Conservation (phyloP, 2,113 vertebrate genomes). For the Pardalotus punctatus region DNA sequence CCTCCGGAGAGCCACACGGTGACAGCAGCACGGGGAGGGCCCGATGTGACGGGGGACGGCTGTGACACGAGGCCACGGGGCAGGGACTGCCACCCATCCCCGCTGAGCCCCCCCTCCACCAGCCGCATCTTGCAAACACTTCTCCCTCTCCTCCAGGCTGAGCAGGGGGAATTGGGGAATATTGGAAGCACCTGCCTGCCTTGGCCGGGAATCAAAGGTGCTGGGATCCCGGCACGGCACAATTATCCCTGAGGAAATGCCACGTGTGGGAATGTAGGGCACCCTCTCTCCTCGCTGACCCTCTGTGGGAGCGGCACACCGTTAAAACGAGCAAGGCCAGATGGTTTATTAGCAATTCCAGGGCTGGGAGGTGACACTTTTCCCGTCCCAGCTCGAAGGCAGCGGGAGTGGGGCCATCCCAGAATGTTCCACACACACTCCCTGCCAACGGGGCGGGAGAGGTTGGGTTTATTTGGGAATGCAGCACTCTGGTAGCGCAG, state of each 20-base stretch:
- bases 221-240: background rate
- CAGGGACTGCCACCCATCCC: background rate
- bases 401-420: background rate
- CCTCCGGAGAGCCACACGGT: rapidly evolving
- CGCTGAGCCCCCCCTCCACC: background rate
- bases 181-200: constrained; percentile 9
- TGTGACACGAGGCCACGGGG: rapidly evolving
- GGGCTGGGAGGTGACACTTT: background rate
- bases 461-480: background rate
- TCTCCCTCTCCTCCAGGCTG: background rate
- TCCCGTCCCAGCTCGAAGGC: background rate
- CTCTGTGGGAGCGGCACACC: background rate
- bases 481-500: rapidly evolving
- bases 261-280: background rate
- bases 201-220: background rate
- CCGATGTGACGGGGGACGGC: rapidly evolving
- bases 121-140: background rate
- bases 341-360: background rate
- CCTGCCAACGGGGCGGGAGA: rapidly evolving
- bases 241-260: background rate
- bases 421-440: rapidly evolving
- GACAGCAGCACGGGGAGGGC: background rate
- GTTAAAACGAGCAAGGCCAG: background rate
- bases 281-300: background rate
- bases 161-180: background rate